These are phyloP conservation scores for Drosophila insularis DNA, from an alignment of 1,140 invertebrate genomes.

Conservation along the genomic window DNA sequence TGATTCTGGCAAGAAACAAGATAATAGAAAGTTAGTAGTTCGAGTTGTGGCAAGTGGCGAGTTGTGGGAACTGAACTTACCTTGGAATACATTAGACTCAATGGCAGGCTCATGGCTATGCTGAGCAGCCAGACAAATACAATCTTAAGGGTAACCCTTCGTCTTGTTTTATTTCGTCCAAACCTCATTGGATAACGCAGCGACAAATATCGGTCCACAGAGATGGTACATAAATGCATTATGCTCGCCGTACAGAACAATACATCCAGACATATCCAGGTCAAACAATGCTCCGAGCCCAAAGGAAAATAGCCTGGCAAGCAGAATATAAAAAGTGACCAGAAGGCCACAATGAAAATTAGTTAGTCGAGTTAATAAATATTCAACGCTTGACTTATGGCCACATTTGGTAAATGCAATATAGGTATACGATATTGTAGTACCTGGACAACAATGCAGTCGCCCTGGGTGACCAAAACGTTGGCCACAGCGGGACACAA, in stretches of 20 bases:
- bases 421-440: constrained; percentile 22
- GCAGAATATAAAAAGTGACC: background rate
- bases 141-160: constrained; percentile 93
- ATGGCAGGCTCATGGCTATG: constrained; percentile 93
- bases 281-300: constrained; percentile 90
- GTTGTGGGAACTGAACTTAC: constrained; percentile 79
- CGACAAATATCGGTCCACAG: constrained; percentile 94
- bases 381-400: constrained; percentile 35
- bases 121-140: constrained; percentile 95
- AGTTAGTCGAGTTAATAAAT: constrained; percentile 29
- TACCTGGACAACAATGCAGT: constrained; percentile 47
- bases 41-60: background rate
- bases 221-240: constrained; percentile 97
- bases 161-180: constrained; percentile 93
- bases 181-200: constrained; percentile 94
- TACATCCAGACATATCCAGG: constrained; percentile 96
- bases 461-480: background rate
- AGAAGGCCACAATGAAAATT: constrained; percentile 1
- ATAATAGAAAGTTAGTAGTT: constrained; percentile 9
- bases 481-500: background rate
- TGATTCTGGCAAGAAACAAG: constrained; percentile 86
- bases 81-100: constrained; percentile 94
- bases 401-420: constrained; percentile 55
- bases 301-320: constrained; percentile 92
- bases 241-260: constrained; percentile 97